phyloP scores from a whole-genome alignment of 1,140 invertebrate species.

The Hermetia illucens region DNA sequence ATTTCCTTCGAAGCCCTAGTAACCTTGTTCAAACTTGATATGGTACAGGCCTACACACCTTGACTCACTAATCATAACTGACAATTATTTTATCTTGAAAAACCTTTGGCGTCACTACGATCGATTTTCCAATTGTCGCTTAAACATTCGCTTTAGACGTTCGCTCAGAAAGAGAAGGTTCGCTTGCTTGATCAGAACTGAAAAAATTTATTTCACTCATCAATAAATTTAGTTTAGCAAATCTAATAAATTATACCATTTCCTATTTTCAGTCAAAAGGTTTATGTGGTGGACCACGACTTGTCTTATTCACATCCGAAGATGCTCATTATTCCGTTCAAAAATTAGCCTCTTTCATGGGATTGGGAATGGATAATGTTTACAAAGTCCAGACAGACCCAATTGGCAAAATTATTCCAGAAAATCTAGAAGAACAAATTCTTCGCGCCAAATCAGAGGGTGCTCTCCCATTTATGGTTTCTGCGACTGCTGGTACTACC shows the following conservation, averaged over 20 bases:
- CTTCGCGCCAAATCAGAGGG: conserved; percentile 46
- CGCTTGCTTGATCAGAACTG: neutral
- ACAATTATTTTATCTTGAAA: neutral
- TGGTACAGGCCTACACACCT: conserved; percentile 5
- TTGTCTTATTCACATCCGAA: conserved; percentile 71
- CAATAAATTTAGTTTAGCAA: too few relatives aligned
- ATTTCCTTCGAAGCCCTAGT: too few relatives aligned
- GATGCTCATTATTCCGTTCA: conserved; percentile 93
- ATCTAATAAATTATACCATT: neutral
- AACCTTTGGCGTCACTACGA: too few relatives aligned
- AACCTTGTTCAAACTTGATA: conserved; percentile 10
- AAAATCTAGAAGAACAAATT: conserved; percentile 58
- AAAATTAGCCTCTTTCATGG: conserved; percentile 65
- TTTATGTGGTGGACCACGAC: conserved; percentile 43
- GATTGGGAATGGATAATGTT: conserved; percentile 66
- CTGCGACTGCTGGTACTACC: conserved; percentile 76
- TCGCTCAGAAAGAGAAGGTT: too few relatives aligned
- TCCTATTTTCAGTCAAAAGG: conserved; percentile 44
- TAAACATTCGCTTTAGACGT: too few relatives aligned
- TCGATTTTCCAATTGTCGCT: too few relatives aligned
- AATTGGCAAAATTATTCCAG: conserved; percentile 61
- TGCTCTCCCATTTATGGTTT: conserved; percentile 71
- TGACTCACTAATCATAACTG: neutral
- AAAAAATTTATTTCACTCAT: neutral
- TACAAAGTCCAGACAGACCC: conserved; percentile 53